These are phyloP conservation scores for Brachionichthys hirsutus DNA, from an alignment of 2,113 vertebrate genomes.

Conservation along the genomic window DNA sequence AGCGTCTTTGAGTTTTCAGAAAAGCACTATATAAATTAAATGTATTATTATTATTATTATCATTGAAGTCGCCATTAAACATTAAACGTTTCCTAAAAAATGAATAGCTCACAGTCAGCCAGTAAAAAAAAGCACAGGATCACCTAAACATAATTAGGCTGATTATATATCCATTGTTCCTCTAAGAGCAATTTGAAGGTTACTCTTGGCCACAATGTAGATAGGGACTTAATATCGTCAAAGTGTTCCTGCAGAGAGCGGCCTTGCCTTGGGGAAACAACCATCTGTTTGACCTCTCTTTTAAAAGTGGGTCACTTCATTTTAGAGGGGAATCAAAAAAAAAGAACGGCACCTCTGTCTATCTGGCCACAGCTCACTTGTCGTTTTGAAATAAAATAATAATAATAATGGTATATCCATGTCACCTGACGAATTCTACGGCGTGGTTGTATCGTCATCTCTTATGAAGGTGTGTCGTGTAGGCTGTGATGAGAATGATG, in stretches of 20 bases:
- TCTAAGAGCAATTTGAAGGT: conserved; percentile 52
- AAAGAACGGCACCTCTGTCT: conserved; percentile 21
- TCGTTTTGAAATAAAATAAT: conserved; percentile 23
- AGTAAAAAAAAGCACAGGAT: conserved; percentile 30
- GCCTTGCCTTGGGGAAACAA: conserved; percentile 56
- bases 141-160: conserved; percentile 44
- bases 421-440: conserved; percentile 18
- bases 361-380: conserved; percentile 17
- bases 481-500: conserved; percentile 37
- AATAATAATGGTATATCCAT: conserved; percentile 1
- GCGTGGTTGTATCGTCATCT: conserved; percentile 17
- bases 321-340: conserved; percentile 31
- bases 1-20: too few relatives aligned
- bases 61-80: too few relatives aligned
- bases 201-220: conserved; percentile 47
- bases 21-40: too few relatives aligned
- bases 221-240: conserved; percentile 43
- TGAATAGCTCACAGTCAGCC: conserved; percentile 13
- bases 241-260: conserved; percentile 46
- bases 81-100: conserved; percentile 7
- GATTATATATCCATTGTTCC: conserved; percentile 48
- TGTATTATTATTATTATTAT: too few relatives aligned
- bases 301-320: conserved; percentile 58
- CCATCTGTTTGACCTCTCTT: conserved; percentile 65
- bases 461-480: conserved; percentile 32